A percentile compares a stretch with the other conserved stretches of the same genome.
Conservation (phyloP, 2,113 vertebrate species). For the Chascanopsetta lugubris region DNA sequence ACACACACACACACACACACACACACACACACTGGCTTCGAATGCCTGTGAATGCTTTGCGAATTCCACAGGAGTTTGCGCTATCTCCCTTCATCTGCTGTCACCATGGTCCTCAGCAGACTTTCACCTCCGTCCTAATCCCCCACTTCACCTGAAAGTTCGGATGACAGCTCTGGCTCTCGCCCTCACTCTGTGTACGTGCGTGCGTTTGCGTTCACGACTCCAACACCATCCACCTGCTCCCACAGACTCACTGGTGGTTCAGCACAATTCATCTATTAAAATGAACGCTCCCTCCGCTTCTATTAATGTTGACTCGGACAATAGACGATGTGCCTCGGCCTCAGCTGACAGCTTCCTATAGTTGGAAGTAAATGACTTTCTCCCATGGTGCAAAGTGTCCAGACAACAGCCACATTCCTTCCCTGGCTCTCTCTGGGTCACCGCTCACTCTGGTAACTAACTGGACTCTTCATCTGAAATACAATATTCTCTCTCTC, state of each 20-base stretch:
- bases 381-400: conserved; percentile 60
- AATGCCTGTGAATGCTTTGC: conserved; percentile 47
- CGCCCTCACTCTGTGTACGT: conserved; percentile 43
- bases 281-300: no score
- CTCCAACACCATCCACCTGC: conserved; percentile 65
- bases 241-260: conserved; percentile 19
- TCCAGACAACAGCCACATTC: conserved; percentile 55
- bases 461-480: conserved; percentile 28
- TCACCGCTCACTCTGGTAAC: conserved; percentile 46
- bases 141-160: conserved; percentile 78
- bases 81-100: conserved; percentile 74
- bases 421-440: conserved; percentile 43
- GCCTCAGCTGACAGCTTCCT: conserved; percentile 47
- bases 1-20: neutral
- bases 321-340: conserved; percentile 46
- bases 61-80: conserved; percentile 72
- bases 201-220: conserved; percentile 34
- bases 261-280: no score
- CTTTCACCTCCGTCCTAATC: conserved; percentile 79
- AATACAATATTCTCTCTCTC: conserved; percentile 32
- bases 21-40: neutral
- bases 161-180: conserved; percentile 73
- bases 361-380: conserved; percentile 70
- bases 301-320: no score
- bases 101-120: conserved; percentile 72